Percentiles rank a stretch among this genome's conserved stretches.
Evolutionary conservation across 2,797 vertebrate genomes (phyloP).

Genomic region (Pempheris klunzingeri): DNA sequence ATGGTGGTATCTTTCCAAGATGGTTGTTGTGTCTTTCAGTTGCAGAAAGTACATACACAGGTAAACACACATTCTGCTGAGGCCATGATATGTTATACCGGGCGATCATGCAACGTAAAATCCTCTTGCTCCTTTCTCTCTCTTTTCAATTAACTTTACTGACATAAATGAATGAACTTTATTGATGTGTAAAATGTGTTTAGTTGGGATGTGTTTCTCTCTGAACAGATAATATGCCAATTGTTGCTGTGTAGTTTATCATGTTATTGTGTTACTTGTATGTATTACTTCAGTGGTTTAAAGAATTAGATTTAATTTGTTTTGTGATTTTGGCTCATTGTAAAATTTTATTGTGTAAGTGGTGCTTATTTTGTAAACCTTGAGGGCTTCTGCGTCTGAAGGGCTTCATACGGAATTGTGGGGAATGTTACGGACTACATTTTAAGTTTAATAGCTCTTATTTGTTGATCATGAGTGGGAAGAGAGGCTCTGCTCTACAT

Average conservation of each 20-base stretch:
- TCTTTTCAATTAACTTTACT: background rate
- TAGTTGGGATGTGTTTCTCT: conserved; percentile 12
- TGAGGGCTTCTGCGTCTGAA: conserved; percentile 18
- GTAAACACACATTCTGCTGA: conserved; percentile 23
- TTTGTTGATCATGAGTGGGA: conserved; percentile 20
- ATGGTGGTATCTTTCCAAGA: conserved; percentile 35
- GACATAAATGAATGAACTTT: too few species aligned
- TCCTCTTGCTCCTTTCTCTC: background rate
- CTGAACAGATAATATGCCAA: conserved; percentile 30
- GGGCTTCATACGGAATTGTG: conserved; percentile 16
- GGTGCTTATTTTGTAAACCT: conserved; percentile 31
- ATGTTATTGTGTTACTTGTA: conserved; percentile 43
- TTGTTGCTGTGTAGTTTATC: conserved; percentile 22
- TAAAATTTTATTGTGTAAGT: conserved; percentile 42
- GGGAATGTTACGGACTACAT: conserved; percentile 20
- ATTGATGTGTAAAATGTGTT: too few species aligned
- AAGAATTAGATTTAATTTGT: conserved; percentile 60
- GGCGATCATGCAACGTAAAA: conserved; percentile 8
- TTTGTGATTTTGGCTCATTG: conserved; percentile 39
- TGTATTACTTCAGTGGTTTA: conserved; percentile 50
- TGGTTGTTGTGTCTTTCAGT: conserved; percentile 28
- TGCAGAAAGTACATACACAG: conserved; percentile 23
- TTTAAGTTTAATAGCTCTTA: conserved; percentile 27
- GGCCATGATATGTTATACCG: background rate
- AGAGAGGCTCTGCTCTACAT: conserved; percentile 4